A percentile compares a stretch with the other conserved stretches of the same genome.
phyloP scores from a whole-genome alignment of 2,113 vertebrate genomes.

The Indri indri region DNA sequence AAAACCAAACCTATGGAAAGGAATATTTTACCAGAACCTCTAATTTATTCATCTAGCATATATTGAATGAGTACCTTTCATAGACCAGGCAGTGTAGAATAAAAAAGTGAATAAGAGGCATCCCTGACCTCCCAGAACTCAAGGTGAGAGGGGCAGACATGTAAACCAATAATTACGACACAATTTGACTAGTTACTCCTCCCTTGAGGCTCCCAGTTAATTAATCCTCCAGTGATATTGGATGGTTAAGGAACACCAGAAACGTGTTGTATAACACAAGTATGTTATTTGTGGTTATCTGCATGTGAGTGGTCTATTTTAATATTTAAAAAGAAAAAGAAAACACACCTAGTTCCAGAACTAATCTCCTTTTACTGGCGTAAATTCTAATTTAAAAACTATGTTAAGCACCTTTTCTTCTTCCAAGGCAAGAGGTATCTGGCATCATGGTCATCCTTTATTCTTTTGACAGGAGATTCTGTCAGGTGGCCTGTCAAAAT shows the following conservation, averaged over 20 bases:
- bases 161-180: background rate
- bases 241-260: background rate
- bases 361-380: background rate
- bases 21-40: background rate
- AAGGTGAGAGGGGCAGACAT: background rate
- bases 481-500: background rate
- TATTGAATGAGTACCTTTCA: background rate
- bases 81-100: background rate
- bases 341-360: background rate
- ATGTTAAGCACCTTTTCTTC: background rate
- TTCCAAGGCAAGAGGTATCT: background rate
- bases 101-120: background rate
- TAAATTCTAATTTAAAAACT: slow-evolving; percentile 8
- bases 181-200: background rate
- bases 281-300: background rate
- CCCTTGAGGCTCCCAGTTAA: background rate
- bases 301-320: background rate
- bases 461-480: background rate
- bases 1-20: background rate
- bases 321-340: background rate
- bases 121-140: background rate
- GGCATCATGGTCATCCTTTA: background rate
- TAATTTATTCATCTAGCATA: background rate
- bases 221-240: background rate
- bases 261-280: background rate